Conservation (phyloP, 2,888 invertebrate genomes). For the Polydesmus complanatus region DNA sequence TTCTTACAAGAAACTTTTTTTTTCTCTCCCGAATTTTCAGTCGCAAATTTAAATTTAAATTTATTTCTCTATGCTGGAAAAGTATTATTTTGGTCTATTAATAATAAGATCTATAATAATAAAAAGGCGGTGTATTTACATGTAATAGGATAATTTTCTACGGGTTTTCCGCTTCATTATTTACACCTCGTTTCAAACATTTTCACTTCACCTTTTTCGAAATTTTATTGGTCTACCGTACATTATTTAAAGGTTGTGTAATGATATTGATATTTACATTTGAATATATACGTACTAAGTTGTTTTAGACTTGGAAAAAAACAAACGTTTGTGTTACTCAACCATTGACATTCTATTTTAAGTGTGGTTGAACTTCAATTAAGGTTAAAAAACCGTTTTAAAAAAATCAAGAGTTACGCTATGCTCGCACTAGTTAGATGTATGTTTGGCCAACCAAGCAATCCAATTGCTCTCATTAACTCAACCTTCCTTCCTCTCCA, state of each 20-base stretch:
- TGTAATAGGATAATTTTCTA: too few relatives aligned
- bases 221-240: neutral
- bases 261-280: neutral
- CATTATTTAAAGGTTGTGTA: neutral
- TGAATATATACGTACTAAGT: neutral
- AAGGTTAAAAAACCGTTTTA: neutral
- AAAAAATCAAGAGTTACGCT: neutral
- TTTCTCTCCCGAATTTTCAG: too few relatives aligned
- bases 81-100: too few relatives aligned
- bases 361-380: neutral
- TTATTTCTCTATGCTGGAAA: too few relatives aligned
- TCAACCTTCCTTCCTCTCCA: neutral
- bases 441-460: neutral
- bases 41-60: too few relatives aligned
- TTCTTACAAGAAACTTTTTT: too few relatives aligned
- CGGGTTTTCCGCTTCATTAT: too few relatives aligned
- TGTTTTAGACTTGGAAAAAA: too few relatives aligned
- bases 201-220: neutral
- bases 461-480: neutral
- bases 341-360: too few relatives aligned
- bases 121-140: too few relatives aligned
- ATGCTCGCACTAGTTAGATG: neutral
- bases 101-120: too few relatives aligned
- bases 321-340: neutral
- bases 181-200: too few relatives aligned